Evolutionary conservation across 2,797 vertebrate genomes (phyloP).

Genomic region (Cercopithecus petaurista): DNA sequence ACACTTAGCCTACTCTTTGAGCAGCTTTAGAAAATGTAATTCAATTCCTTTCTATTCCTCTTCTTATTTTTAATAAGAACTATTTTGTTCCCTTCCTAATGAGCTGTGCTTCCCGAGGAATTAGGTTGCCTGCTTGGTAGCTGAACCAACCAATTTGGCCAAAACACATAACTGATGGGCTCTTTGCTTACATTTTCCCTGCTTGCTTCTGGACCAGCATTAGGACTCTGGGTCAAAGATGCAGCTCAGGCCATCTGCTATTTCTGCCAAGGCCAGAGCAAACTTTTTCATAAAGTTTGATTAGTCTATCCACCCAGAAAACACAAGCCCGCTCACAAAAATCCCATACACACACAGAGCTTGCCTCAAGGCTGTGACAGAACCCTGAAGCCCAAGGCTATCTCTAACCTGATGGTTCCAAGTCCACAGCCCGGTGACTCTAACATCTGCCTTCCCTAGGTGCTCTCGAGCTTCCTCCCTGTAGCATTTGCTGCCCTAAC

Average conservation of each 20-base stretch:
- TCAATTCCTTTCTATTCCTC: conserved; percentile 24
- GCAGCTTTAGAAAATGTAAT: conserved; percentile 23
- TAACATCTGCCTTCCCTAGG: background rate
- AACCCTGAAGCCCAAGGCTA: background rate
- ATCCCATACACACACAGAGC: background rate
- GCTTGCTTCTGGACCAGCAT: background rate
- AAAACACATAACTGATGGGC: background rate
- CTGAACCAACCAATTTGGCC: background rate
- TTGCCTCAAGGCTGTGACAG: background rate
- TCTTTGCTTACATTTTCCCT: background rate
- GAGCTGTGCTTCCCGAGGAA: background rate
- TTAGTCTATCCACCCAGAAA: conserved; percentile 57
- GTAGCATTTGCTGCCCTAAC: background rate
- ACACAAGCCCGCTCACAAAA: conserved; percentile 46
- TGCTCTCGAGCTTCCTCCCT: background rate
- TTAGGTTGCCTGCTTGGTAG: background rate
- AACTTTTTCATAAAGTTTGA: background rate
- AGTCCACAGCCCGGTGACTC: background rate
- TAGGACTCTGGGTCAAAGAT: conserved; percentile 29
- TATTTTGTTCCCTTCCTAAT: conserved; percentile 11
- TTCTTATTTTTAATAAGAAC: conserved; percentile 32
- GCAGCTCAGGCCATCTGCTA: conserved; percentile 6
- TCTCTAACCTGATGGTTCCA: background rate
- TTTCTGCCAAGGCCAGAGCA: conserved; percentile 16
- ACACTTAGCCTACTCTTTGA: background rate